These are phyloP conservation scores for Melipona quadrifasciata DNA, from an alignment of 1,140 invertebrate genomes.

Conservation along the genomic window DNA sequence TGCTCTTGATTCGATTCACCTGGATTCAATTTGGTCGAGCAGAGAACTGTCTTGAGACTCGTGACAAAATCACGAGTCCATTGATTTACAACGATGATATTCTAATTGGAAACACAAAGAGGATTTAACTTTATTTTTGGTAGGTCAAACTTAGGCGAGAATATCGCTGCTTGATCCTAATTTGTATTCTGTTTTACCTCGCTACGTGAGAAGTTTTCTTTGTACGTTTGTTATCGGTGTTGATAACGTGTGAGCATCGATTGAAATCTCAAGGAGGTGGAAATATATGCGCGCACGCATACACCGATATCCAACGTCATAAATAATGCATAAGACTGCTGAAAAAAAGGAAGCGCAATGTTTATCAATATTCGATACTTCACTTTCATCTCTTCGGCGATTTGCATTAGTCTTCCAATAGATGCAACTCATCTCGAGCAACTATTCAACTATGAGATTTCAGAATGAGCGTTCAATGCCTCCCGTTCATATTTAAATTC, in stretches of 20 bases:
- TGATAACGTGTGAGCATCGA: neutral
- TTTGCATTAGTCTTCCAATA: too few species aligned
- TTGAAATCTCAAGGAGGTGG: neutral
- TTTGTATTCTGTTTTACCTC: constrained; percentile 8
- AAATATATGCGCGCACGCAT: neutral
- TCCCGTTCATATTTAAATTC: constrained; percentile 7
- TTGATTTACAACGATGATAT: neutral
- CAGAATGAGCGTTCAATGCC: neutral
- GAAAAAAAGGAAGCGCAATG: neutral
- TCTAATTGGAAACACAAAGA: neutral
- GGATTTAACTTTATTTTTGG: neutral
- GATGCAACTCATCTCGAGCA: neutral
- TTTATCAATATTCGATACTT: neutral
- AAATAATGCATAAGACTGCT: constrained; percentile 22
- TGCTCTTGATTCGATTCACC: neutral
- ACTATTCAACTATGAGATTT: neutral
- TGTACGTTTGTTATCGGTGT: neutral
- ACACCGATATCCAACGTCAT: neutral
- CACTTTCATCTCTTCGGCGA: neutral
- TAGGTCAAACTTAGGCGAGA: neutral
- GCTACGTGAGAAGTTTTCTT: neutral
- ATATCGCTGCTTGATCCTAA: constrained; percentile 7
- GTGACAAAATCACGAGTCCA: neutral
- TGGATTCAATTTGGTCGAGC: neutral
- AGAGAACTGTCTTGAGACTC: neutral